A percentile compares a stretch with the other conserved stretches of the same genome.
These are phyloP conservation scores for Rhinoptilus africanus DNA, from an alignment of 2,113 vertebrate species.

Conservation along the genomic window DNA sequence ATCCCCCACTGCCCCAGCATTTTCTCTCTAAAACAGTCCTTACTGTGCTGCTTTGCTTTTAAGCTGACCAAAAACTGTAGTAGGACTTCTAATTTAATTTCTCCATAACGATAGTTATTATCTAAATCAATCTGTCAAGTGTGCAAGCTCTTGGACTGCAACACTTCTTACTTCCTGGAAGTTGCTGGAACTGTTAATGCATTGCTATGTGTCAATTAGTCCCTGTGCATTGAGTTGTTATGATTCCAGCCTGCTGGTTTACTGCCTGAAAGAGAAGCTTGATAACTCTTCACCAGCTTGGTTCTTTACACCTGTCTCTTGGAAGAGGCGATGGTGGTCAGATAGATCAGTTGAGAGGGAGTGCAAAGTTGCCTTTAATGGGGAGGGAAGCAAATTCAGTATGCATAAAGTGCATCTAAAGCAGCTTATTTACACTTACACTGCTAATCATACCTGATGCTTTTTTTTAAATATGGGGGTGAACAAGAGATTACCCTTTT, in stretches of 20 bases:
- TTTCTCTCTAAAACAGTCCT: neutral
- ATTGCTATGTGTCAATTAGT: neutral
- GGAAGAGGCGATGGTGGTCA: neutral
- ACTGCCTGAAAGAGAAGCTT: neutral
- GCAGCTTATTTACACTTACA: neutral
- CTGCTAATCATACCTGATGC: neutral
- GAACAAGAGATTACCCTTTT: neutral
- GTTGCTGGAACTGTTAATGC: neutral
- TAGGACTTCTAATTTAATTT: neutral
- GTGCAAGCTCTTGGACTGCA: neutral
- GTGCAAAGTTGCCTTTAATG: neutral
- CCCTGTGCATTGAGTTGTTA: neutral
- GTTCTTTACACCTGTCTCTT: neutral
- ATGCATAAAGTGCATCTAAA: neutral
- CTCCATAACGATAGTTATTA: too few species aligned
- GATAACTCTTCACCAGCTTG: neutral
- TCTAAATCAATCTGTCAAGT: neutral
- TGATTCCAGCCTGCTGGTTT: neutral
- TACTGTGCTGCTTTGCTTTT: neutral
- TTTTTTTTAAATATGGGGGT: neutral
- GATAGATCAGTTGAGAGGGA: neutral
- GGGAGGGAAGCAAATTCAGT: neutral
- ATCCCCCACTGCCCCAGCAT: too few species aligned
- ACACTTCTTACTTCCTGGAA: neutral
- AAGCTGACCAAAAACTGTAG: neutral